phyloP scores from a whole-genome alignment of 2,113 vertebrate genomes.

The Misgurnus anguillicaudatus region DNA sequence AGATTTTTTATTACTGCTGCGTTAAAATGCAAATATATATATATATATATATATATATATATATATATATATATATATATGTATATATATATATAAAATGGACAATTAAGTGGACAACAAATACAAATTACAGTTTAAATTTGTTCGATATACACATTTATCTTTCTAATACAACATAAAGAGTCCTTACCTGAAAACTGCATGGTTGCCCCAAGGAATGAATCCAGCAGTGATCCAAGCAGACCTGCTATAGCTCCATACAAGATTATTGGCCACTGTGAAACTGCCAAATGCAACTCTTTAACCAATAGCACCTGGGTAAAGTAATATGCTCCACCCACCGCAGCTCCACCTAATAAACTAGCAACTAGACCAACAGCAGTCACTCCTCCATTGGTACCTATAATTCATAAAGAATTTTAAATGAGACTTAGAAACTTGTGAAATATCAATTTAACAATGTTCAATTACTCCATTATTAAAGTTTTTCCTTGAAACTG shows the following conservation, averaged over 20 bases:
- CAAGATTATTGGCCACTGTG: constrained; percentile 90
- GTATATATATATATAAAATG: too few species aligned
- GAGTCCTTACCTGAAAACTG: constrained; percentile 86
- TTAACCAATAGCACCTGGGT: constrained; percentile 81
- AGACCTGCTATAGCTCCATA: constrained; percentile 87
- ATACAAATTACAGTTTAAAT: too few species aligned
- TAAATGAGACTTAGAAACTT: background rate
- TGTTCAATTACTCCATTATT: too few species aligned
- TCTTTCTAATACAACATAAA: too few species aligned
- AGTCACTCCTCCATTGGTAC: constrained; percentile 93
- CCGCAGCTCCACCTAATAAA: constrained; percentile 83
- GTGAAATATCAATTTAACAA: background rate
- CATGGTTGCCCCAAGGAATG: constrained; percentile 91
- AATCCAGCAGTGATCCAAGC: constrained; percentile 92
- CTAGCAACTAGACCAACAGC: constrained; percentile 84
- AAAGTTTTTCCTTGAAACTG: too few species aligned
- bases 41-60: too few species aligned
- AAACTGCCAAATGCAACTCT: constrained; percentile 83
- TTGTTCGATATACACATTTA: too few species aligned
- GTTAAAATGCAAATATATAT: too few species aligned
- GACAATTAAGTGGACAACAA: too few species aligned
- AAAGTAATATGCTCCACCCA: constrained; percentile 85
- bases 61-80: too few species aligned
- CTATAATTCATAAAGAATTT: constrained; percentile 63
- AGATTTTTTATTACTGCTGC: too few species aligned